Percentiles rank a stretch among this genome's conserved stretches.
Evolutionary conservation across 1,140 invertebrate species (phyloP).

Genomic region (Papilio xuthus): DNA sequence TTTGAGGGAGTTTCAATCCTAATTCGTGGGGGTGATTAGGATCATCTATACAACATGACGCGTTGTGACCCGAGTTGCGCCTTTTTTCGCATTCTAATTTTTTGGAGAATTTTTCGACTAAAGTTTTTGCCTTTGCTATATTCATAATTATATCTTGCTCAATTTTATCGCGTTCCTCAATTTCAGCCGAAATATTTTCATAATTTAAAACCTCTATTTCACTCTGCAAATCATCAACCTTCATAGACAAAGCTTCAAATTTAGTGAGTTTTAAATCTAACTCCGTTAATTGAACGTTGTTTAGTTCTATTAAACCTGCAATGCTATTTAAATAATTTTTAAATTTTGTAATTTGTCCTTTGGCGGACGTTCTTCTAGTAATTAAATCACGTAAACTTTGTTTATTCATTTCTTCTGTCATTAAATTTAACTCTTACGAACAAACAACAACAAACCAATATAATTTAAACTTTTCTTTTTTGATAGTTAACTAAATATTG

Average conservation of each 20-base stretch:
- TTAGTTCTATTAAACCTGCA: slow-evolving; percentile 35
- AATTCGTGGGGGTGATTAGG: no score
- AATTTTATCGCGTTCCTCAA: no score
- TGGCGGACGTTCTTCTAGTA: slow-evolving; percentile 42
- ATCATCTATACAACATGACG: no score
- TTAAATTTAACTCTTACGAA: no score
- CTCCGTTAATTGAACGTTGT: slow-evolving; percentile 45
- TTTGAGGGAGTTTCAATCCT: no score
- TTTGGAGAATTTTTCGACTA: no score
- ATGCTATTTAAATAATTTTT: slow-evolving; percentile 47
- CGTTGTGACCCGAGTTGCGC: no score
- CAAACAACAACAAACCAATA: slow-evolving; percentile 29
- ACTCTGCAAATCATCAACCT: slow-evolving; percentile 45
- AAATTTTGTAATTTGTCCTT: slow-evolving; percentile 54
- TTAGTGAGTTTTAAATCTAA: slow-evolving; percentile 50
- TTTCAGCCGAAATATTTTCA: slow-evolving; percentile 40
- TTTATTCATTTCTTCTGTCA: slow-evolving; percentile 32
- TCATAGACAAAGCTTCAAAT: slow-evolving; percentile 48
- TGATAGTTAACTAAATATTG: slow-evolving; percentile 14
- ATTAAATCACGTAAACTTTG: slow-evolving; percentile 42
- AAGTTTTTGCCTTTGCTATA: no score
- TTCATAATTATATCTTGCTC: no score
- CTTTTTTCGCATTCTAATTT: no score
- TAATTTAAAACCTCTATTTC: slow-evolving; percentile 42
- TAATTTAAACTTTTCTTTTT: slow-evolving; percentile 32